Conservation (phyloP, 2,888 invertebrate species). For the Sylvicola fuscatus region DNA sequence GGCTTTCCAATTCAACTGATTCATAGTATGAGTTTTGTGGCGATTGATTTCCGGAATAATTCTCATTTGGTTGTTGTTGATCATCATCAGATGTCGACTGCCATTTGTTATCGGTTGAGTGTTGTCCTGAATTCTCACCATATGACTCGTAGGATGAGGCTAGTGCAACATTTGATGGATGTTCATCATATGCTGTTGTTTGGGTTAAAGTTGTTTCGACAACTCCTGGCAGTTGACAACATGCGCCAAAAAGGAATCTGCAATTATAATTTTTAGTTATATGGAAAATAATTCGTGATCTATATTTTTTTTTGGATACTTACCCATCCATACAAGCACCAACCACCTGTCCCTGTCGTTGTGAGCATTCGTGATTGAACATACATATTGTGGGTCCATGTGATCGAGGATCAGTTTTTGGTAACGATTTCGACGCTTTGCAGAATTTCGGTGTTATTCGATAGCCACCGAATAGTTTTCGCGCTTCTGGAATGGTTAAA, state of each 20-base stretch:
- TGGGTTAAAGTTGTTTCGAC: slow-evolving; percentile 20
- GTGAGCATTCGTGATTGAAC: slow-evolving; percentile 80
- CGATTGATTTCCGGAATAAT: slow-evolving; percentile 3
- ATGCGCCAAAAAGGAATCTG: slow-evolving; percentile 68
- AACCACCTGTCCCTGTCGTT: slow-evolving; percentile 60
- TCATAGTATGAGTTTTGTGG: slow-evolving; percentile 5
- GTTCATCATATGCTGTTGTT: slow-evolving; percentile 15
- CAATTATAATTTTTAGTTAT: too few relatives aligned
- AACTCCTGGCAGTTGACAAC: slow-evolving; percentile 51
- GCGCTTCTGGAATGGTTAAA: slow-evolving; percentile 20
- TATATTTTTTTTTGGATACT: not conserved
- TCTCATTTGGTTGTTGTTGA: slow-evolving; percentile 4
- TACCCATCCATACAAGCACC: slow-evolving; percentile 78
- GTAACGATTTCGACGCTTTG: slow-evolving; percentile 43
- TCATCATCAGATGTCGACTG: slow-evolving; percentile 4
- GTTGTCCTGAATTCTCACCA: slow-evolving; percentile 8
- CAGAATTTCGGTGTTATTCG: slow-evolving; percentile 67
- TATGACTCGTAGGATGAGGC: slow-evolving; percentile 12
- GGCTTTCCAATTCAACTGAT: slow-evolving; percentile 5
- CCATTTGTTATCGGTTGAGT: not conserved
- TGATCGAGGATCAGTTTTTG: slow-evolving; percentile 29
- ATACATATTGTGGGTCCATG: slow-evolving; percentile 65
- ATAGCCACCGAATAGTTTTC: slow-evolving; percentile 70
- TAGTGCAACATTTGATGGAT: slow-evolving; percentile 14
- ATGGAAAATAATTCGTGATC: not conserved